A percentile compares a stretch with the other conserved stretches of the same genome.
Conservation (phyloP, 2,797 vertebrate species). For the Pelodytes ibericus region DNA sequence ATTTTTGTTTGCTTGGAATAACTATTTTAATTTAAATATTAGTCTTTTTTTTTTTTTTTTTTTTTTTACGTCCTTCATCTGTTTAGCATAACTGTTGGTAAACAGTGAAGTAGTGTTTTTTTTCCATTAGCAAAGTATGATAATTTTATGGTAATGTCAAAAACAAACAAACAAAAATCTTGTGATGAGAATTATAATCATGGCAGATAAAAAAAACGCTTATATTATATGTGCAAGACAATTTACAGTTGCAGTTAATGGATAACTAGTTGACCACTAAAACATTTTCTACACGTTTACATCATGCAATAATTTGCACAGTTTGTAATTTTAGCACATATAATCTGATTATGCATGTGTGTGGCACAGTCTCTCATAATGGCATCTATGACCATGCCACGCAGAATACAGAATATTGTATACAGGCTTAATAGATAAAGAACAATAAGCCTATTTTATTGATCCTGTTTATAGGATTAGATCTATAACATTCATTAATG, state of each 20-base stretch:
- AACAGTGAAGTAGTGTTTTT: conserved; percentile 81
- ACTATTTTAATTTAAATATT: conserved; percentile 67
- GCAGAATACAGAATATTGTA: conserved; percentile 1
- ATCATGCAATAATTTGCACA: background rate
- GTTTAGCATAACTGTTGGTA: conserved; percentile 81
- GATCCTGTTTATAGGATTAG: background rate
- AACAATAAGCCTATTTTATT: background rate
- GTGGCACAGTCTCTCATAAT: conserved; percentile 4
- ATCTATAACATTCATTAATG: conserved; percentile 3
- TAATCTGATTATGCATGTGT: background rate
- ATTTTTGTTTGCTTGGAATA: conserved; percentile 44
- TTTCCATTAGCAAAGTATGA: conserved; percentile 79
- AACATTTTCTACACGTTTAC: background rate
- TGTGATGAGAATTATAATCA: background rate
- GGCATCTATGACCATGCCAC: conserved; percentile 8
- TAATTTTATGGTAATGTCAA: conserved; percentile 66
- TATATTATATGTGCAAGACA: background rate
- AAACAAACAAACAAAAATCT: no score
- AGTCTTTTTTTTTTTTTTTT: conserved; percentile 71
- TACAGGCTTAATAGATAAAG: background rate
- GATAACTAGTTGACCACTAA: background rate
- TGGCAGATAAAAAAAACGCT: background rate
- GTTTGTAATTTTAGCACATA: background rate
- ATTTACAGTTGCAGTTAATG: background rate
- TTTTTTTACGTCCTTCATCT: conserved; percentile 73